phyloP scores from a whole-genome alignment of 1,140 invertebrate genomes.

The Drosophila auraria region DNA sequence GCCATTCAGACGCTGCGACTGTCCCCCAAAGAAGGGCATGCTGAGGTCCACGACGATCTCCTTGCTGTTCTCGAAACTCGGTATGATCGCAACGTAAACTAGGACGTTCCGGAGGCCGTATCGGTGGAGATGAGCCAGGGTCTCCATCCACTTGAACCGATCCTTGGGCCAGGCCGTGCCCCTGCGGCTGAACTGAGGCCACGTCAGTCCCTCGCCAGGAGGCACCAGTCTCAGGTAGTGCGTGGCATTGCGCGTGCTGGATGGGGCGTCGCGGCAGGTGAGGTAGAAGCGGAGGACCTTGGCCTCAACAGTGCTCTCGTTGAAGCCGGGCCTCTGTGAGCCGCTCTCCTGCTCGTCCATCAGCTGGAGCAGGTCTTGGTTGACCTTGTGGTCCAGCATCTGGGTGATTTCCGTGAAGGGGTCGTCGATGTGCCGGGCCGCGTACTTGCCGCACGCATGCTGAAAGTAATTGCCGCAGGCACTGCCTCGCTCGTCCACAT shows the following conservation, averaged over 20 bases:
- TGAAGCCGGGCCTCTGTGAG: not conserved
- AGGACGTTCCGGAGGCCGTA: constrained; percentile 64
- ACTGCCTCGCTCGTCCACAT: constrained; percentile 44
- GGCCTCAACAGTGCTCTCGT: constrained; percentile 28
- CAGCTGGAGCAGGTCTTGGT: constrained; percentile 43
- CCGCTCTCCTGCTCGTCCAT: constrained; percentile 19
- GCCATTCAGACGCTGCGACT: not conserved
- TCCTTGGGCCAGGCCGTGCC: constrained; percentile 22
- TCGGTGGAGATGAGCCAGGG: constrained; percentile 54
- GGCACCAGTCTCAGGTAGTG: constrained; percentile 42
- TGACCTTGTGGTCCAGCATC: constrained; percentile 60
- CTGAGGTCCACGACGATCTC: constrained; percentile 34
- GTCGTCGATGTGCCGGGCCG: constrained; percentile 17
- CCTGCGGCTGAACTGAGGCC: constrained; percentile 44
- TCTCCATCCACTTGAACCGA: constrained; percentile 67
- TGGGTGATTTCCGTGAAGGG: constrained; percentile 58
- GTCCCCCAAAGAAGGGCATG: constrained; percentile 30
- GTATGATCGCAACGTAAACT: constrained; percentile 4
- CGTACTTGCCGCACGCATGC: constrained; percentile 77
- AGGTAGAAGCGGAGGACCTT: constrained; percentile 41
- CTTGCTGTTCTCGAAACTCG: constrained; percentile 18
- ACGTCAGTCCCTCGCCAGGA: constrained; percentile 38
- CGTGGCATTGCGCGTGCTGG: not conserved
- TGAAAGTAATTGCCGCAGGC: constrained; percentile 66
- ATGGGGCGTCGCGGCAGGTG: constrained; percentile 31